These are phyloP conservation scores for Chelon labrosus DNA, from an alignment of 2,797 vertebrate species.

Conservation along the genomic window DNA sequence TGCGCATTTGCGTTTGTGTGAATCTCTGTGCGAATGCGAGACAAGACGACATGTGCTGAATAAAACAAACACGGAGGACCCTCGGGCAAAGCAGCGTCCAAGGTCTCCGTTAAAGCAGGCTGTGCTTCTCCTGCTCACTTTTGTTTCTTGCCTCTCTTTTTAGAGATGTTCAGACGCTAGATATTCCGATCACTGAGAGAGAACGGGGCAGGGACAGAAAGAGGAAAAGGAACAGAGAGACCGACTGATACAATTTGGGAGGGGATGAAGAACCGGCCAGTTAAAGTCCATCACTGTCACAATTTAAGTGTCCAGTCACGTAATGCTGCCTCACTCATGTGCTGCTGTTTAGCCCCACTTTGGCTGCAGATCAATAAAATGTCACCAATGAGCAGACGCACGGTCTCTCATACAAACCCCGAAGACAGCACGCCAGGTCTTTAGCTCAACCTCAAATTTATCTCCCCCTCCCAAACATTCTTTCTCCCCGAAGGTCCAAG, in stretches of 20 bases:
- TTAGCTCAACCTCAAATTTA: constrained; percentile 35
- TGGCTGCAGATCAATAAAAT: constrained; percentile 68
- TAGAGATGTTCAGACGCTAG: background rate
- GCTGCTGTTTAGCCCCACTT: constrained; percentile 44
- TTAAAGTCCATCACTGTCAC: constrained; percentile 18
- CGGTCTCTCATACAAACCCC: constrained; percentile 56
- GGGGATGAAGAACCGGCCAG: constrained; percentile 6
- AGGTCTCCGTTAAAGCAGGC: constrained; percentile 32
- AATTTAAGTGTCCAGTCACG: constrained; percentile 56
- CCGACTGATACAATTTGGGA: background rate
- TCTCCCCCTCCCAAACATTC: constrained; percentile 24
- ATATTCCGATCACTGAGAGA: constrained; percentile 14
- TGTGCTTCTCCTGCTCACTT: constrained; percentile 4
- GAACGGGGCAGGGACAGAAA: background rate
- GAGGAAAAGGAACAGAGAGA: background rate
- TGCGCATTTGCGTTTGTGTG: constrained; percentile 11
- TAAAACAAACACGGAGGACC: constrained; percentile 51
- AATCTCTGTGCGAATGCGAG: constrained; percentile 14
- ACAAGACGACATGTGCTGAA: background rate
- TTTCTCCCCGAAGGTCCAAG: constrained; percentile 9
- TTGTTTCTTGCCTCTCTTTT: constrained; percentile 15
- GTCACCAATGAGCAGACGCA: constrained; percentile 56
- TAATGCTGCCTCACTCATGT: constrained; percentile 36
- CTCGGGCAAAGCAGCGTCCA: constrained; percentile 16
- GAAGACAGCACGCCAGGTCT: constrained; percentile 22